phyloP scores from a whole-genome alignment of 2,113 vertebrate genomes.

The Orycteropus afer region DNA sequence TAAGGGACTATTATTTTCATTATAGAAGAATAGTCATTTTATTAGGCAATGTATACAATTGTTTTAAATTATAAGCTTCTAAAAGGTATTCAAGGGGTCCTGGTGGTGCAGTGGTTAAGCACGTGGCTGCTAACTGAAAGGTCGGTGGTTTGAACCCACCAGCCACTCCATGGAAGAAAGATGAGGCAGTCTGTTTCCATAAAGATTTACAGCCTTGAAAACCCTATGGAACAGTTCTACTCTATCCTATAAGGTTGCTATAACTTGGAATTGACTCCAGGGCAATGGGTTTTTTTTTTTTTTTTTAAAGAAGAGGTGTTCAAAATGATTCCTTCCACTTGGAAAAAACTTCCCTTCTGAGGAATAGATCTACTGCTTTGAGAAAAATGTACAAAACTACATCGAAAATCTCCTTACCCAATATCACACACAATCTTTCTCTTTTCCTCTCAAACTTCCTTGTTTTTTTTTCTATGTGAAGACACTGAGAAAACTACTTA shows the following conservation, averaged over 20 bases:
- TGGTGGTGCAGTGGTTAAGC: too few relatives aligned
- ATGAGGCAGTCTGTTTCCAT: too few relatives aligned
- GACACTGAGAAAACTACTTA: slow-evolving; percentile 22
- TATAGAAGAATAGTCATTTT: slow-evolving; percentile 38
- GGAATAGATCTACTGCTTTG: slow-evolving; percentile 39
- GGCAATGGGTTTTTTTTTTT: too few relatives aligned
- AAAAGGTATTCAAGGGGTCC: not conserved
- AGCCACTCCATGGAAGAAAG: too few relatives aligned
- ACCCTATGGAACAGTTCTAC: too few relatives aligned
- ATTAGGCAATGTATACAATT: not conserved
- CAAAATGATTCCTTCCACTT: slow-evolving; percentile 39
- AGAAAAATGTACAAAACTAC: slow-evolving; percentile 34
- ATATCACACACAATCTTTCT: not conserved
- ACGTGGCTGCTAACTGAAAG: too few relatives aligned
- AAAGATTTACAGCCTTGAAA: too few relatives aligned
- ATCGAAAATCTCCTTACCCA: not conserved
- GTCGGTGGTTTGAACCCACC: too few relatives aligned
- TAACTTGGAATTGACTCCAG: too few relatives aligned
- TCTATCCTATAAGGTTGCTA: too few relatives aligned
- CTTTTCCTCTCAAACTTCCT: not conserved
- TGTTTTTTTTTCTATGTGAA: slow-evolving; percentile 30
- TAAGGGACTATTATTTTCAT: slow-evolving; percentile 31
- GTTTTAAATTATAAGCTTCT: slow-evolving; percentile 23
- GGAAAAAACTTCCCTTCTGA: not conserved
- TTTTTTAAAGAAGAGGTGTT: not conserved